These are phyloP conservation scores for Gasterosteus nipponicus DNA, from an alignment of 2,113 vertebrate genomes.

Conservation along the genomic window DNA sequence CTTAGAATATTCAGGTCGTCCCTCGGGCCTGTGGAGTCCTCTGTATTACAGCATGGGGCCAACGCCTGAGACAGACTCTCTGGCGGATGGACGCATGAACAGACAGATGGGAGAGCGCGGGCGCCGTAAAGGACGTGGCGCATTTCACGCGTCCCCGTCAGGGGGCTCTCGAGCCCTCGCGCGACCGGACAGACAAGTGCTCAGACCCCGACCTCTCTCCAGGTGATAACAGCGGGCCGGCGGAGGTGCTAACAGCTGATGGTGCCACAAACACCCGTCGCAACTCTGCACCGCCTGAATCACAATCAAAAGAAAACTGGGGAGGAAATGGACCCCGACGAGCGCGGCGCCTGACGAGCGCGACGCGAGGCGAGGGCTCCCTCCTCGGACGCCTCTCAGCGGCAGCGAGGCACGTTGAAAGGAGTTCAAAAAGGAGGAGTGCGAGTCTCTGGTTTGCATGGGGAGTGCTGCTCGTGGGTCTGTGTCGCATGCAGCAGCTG, in stretches of 20 bases:
- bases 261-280: neutral
- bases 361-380: neutral
- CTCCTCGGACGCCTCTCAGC: neutral
- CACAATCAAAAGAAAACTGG: conserved; percentile 16
- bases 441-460: neutral
- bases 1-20: neutral
- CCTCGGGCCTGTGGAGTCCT: neutral
- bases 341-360: neutral
- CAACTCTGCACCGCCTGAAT: neutral
- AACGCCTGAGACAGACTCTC: conserved; percentile 12
- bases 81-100: conserved; percentile 21
- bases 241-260: conserved; percentile 59
- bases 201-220: conserved; percentile 48
- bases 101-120: conserved; percentile 6
- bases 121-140: conserved; percentile 57
- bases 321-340: conserved; percentile 27
- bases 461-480: neutral
- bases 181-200: conserved; percentile 43
- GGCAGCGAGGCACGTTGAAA: neutral
- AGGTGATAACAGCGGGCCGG: conserved; percentile 52
- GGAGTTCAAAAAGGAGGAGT: neutral
- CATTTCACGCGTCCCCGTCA: conserved; percentile 76
- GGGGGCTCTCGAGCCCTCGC: conserved; percentile 38
- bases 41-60: conserved; percentile 14
- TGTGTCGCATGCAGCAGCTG: neutral